Conservation (phyloP, 2,888 invertebrate genomes). For the Chaetoderma sp. region DNA sequence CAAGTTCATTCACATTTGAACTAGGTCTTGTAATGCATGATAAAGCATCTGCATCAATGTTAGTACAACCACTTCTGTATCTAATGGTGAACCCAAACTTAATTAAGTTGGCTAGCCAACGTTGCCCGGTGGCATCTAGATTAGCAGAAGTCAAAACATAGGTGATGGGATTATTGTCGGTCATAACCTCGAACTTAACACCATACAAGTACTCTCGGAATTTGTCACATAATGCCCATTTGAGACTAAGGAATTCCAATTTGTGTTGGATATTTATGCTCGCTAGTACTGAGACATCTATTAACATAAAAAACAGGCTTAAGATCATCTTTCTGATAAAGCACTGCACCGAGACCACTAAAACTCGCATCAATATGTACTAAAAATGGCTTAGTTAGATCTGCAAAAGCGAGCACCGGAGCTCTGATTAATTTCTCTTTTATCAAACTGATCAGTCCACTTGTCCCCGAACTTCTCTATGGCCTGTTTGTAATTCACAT, state of each 20-base stretch:
- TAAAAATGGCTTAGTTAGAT: constrained; percentile 23
- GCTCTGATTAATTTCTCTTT: constrained; percentile 6
- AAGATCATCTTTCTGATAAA: constrained; percentile 26
- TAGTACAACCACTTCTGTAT: constrained; percentile 7
- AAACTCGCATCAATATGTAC: constrained; percentile 26
- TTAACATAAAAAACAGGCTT: constrained; percentile 23
- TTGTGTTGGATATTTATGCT: constrained; percentile 25
- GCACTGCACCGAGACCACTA: constrained; percentile 26
- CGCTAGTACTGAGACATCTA: constrained; percentile 10
- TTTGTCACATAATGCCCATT: constrained; percentile 28
- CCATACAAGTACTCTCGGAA: constrained; percentile 22
- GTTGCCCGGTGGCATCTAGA: constrained; percentile 24
- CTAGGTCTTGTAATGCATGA: no score
- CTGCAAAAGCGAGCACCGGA: constrained; percentile 27
- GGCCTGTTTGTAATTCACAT: no score
- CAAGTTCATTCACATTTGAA: no score
- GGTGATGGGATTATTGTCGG: constrained; percentile 24
- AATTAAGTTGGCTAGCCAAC: constrained; percentile 21
- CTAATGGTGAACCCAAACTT: constrained; percentile 11
- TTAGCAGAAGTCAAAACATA: constrained; percentile 22
- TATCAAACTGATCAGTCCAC: no score
- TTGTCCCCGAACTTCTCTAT: no score
- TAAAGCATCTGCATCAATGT: constrained; percentile 3
- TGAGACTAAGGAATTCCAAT: constrained; percentile 23
- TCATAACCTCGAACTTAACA: background rate